Percentiles rank a stretch among this genome's conserved stretches.
These are phyloP conservation scores for Antechinus flavipes DNA, from an alignment of 2,113 vertebrate genomes.

Conservation along the genomic window DNA sequence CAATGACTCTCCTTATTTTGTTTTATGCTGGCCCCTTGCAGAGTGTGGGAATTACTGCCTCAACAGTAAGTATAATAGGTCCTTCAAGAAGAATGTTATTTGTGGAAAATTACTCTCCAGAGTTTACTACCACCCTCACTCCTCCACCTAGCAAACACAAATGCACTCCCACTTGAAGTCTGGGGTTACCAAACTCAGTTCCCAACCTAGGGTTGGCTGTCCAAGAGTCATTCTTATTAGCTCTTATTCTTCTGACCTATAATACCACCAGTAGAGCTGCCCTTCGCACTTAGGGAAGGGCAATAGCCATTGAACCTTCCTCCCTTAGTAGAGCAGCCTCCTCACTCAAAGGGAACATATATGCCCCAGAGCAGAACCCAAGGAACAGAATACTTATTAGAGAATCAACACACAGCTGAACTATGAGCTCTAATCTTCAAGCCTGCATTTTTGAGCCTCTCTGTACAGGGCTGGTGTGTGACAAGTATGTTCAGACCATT, in stretches of 20 bases:
- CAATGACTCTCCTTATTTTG: constrained; percentile 80
- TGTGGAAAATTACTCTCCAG: constrained; percentile 55
- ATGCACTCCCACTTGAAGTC: background rate
- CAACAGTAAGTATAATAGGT: constrained; percentile 93
- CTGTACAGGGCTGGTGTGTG: background rate
- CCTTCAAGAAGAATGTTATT: background rate
- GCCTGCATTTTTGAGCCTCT: background rate
- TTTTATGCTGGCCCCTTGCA: constrained; percentile 89
- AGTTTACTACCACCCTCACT: background rate
- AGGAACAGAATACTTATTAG: background rate
- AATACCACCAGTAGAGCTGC: background rate
- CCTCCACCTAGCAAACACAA: background rate
- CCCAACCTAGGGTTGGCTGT: background rate
- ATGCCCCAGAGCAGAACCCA: too few relatives aligned
- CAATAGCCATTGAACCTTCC: background rate
- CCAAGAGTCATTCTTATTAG: background rate
- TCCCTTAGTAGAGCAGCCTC: background rate
- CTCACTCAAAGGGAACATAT: background rate
- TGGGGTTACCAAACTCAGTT: constrained; percentile 1
- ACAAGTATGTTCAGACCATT: constrained; percentile 8
- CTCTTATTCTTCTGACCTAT: background rate
- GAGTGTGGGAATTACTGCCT: constrained; percentile 98
- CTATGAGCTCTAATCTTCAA: background rate
- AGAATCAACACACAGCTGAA: background rate
- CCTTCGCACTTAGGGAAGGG: background rate